Evolutionary conservation across 1,140 invertebrate genomes (phyloP).

Genomic region (Helicoverpa armigera): DNA sequence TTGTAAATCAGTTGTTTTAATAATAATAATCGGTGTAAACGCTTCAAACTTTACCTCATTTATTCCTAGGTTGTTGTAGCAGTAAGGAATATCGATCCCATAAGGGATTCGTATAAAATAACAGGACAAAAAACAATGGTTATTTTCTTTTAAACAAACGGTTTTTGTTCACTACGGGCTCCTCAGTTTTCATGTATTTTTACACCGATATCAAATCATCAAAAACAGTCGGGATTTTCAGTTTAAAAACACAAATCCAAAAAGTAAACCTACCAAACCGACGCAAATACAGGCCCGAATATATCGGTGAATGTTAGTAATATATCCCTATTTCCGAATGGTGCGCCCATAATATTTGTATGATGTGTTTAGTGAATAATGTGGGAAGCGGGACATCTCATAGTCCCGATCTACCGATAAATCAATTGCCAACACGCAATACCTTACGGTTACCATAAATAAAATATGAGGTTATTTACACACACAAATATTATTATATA

Average conservation of each 20-base stretch:
- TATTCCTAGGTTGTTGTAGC: no score
- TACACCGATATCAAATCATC: neutral
- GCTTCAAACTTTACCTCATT: neutral
- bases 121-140: no score
- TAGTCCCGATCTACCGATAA: slow-evolving; percentile 75
- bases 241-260: slow-evolving; percentile 40
- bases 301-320: slow-evolving; percentile 38
- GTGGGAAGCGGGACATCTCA: slow-evolving; percentile 68
- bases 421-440: slow-evolving; percentile 71
- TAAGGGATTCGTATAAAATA: no score
- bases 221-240: neutral
- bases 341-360: slow-evolving; percentile 61
- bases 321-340: slow-evolving; percentile 55
- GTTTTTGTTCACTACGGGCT: neutral
- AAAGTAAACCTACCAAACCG: slow-evolving; percentile 12
- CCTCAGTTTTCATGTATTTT: neutral
- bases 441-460: slow-evolving; percentile 55
- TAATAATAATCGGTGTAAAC: neutral
- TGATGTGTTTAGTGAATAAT: slow-evolving; percentile 79
- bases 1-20: no score
- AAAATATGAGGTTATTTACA: slow-evolving; percentile 49
- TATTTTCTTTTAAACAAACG: neutral
- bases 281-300: slow-evolving; percentile 17
- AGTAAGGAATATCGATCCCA: no score
- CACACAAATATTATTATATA: slow-evolving; percentile 2